Base-by-base conservation (phyloP, 2,888 invertebrate species). In the Taphrorychus bicolor region DNA sequence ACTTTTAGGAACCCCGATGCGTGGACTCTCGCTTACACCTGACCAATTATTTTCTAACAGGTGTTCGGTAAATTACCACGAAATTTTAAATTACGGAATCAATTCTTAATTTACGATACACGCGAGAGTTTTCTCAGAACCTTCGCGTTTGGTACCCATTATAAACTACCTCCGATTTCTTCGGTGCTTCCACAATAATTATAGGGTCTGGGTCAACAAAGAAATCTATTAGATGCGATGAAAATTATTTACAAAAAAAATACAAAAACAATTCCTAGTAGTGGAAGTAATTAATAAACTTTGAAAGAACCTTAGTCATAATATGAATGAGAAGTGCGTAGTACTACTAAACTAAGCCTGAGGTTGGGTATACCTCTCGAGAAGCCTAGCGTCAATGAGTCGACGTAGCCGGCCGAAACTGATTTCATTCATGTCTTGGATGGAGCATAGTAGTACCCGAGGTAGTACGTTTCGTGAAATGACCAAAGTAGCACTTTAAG, bases 1-100 rank as follows among this genome's bases (percentile, higher is more conserved):
- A 73, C 70, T 64, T 71, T 62, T 71, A 66, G 74, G 75, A 71
- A 73, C 73, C 73, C 73, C n/a, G n/a, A n/a, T 67, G 72, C 77
- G 84, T 76, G 80, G 82, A 70, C 77, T 81, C 70, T 73, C 84
- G 72, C 74, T 84, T 69, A 70, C 70, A 69, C 69, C 69, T 69
- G 65, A 61, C 24, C 69, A 62, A 69, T 69, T 69, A 61, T 65
- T 59, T 64, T 51, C 54, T 73, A 84, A 85, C 72, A 81, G 85
- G 75, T 74, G 74, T 73, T 68, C 72, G 64, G 66, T 61, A 70
- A 59, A 69, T 62, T 61, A 60, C 60, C 45, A 65, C 14, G 54
- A 57, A 57, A 57, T 48, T 23, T 59, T 59, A 48, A 45, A 49
- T 59, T 48, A 49, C 21, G 41, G 1, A 32, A 56, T 56, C 18